These are phyloP conservation scores for Calidris pugnax DNA, from an alignment of 2,113 vertebrate species.

Conservation along the genomic window DNA sequence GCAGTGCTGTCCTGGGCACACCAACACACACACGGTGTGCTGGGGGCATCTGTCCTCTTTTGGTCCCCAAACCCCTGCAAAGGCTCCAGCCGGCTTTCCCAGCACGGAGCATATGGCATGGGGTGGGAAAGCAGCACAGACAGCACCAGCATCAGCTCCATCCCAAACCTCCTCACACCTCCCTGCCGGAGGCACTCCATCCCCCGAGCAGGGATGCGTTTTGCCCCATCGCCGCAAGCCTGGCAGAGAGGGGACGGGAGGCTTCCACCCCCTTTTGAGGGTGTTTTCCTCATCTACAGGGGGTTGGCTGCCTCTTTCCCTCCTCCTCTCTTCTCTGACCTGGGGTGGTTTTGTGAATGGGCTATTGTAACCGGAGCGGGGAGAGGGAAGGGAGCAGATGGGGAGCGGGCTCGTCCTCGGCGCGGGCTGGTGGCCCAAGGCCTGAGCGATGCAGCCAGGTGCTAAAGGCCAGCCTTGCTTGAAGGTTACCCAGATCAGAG, in stretches of 20 bases:
- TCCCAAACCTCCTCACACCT: not conserved
- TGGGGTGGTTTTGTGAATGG: conserved; percentile 59
- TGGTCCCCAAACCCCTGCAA: not conserved
- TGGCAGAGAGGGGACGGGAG: rapidly evolving
- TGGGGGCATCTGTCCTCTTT: not conserved
- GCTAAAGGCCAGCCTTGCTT: conserved; percentile 37
- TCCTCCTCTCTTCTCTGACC: not conserved
- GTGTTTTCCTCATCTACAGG: not conserved
- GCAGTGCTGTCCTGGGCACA: rapidly evolving
- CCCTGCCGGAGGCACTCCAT: rapidly evolving
- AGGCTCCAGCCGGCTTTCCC: not conserved
- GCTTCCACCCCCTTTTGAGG: rapidly evolving
- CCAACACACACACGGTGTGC: rapidly evolving
- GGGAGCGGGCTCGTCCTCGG: not conserved
- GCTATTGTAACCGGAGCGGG: not conserved
- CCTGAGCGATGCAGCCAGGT: conserved; percentile 62
- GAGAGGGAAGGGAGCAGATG: conserved; percentile 33
- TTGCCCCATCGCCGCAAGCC: rapidly evolving
- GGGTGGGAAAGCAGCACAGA: rapidly evolving
- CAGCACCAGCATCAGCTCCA: not conserved
- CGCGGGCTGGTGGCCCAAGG: not conserved
- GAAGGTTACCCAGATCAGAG: not conserved
- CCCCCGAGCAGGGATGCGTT: rapidly evolving
- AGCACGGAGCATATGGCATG: not conserved
- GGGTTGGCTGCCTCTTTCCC: not conserved